Evolutionary conservation across 2,113 vertebrate species (phyloP), one percentile per base, ranked within the genome.

Genomic region (Calyptommatus sinebrachiatus): DNA sequence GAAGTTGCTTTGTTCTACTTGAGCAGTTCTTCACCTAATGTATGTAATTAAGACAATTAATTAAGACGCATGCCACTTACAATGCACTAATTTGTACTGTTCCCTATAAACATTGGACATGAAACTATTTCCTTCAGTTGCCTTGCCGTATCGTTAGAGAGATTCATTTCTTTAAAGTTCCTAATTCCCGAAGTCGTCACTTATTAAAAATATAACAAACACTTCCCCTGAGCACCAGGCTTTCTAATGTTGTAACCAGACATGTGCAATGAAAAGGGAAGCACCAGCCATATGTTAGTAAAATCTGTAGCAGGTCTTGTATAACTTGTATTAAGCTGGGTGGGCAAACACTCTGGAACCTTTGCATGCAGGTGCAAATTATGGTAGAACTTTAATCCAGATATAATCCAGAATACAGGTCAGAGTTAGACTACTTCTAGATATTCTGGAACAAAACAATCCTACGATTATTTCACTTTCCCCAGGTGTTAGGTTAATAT

Each of bases 1-100:
- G 22, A 76, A 79, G 82, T 87, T 82, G 24, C 61, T 86, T 81
- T 83, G 63, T 76, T 86, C 82, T 83, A 66, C 73, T 45, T 60
- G 89, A 80, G 71, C 76, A 83, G 48, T 65, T 57, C 9, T 31
- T 75, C 71, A 69, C 68, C 84, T 86, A 88, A 82, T 71, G 71
- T 28, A 72, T 78, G 77, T 83, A 83, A 88, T 86, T 45, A 80
- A 83, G 86, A 78, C 73, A 80, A 82, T 79, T 71, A 67, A 80
- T 72, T 53, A 73, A 73, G 48, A 45, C 18, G 21, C 50, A 61
- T 75, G 57, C 63, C 68, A 62, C 57, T 81, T 46, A 45, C n/a
- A 69, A 7, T 61, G 3, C 31, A 57, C 50, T 53, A 80, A 57
- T 83, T 82, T 87, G 45, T 53, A 46, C 60, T 79, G 45, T 1